phyloP scores from a whole-genome alignment of 64 coral and sea anemone species.

The Dendronephthya gigantea region DNA sequence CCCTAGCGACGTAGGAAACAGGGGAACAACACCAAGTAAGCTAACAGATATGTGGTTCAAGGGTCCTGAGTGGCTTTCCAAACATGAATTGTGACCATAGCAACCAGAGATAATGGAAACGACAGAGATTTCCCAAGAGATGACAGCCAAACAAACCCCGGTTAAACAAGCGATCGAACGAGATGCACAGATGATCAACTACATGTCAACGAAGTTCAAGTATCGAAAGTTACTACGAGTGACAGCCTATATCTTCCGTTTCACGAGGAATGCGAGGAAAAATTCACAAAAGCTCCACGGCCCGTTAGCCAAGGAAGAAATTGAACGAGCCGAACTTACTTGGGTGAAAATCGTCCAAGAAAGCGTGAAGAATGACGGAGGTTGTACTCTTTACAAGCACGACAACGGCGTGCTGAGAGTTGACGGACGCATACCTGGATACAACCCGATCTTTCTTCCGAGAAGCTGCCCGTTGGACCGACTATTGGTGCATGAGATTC shows the following conservation, averaged over 20 bases:
- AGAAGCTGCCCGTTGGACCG: neutral
- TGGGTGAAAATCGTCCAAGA: too few relatives aligned
- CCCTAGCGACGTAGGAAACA: constrained; percentile 24
- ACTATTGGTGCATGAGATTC: neutral
- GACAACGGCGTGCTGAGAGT: neutral
- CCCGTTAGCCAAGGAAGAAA: too few relatives aligned
- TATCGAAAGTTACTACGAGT: neutral
- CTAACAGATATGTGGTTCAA: constrained; percentile 17
- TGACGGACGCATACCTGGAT: neutral
- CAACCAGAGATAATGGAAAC: too few relatives aligned
- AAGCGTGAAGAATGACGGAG: too few relatives aligned
- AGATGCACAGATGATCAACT: too few relatives aligned
- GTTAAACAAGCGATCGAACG: too few relatives aligned
- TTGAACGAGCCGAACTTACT: too few relatives aligned
- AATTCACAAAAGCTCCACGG: neutral
- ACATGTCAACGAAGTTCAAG: too few relatives aligned
- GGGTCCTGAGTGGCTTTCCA: constrained; percentile 19
- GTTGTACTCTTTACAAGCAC: too few relatives aligned
- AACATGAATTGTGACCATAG: too few relatives aligned
- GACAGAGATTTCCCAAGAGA: too few relatives aligned
- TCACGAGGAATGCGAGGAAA: neutral
- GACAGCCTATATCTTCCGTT: neutral
- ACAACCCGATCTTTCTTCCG: neutral
- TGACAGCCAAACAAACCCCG: too few relatives aligned
- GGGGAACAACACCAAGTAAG: constrained; percentile 3